phyloP scores from a whole-genome alignment of 2,888 invertebrate genomes.

The Lamellibrachia satsuma region DNA sequence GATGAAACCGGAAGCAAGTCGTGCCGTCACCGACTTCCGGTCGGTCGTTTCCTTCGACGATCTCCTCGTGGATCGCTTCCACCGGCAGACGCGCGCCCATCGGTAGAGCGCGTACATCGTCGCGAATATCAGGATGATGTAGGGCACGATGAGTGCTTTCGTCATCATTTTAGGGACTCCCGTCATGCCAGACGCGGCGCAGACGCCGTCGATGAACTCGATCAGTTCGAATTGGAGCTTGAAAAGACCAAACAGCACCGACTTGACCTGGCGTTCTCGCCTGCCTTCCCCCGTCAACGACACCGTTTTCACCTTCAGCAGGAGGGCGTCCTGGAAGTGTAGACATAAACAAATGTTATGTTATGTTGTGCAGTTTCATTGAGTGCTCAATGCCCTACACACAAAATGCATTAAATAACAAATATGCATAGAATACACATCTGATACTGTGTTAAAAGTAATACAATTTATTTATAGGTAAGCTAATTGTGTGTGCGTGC shows the following conservation, averaged over 20 bases:
- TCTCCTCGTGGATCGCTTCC: neutral
- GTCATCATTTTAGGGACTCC: slow-evolving; percentile 37
- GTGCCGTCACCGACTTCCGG: neutral
- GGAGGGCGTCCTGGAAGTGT: slow-evolving; percentile 40
- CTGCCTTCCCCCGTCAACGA: slow-evolving; percentile 31
- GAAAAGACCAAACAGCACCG: slow-evolving; percentile 39
- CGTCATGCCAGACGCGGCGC: slow-evolving; percentile 36
- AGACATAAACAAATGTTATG: too few species aligned
- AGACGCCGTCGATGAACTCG: slow-evolving; percentile 40
- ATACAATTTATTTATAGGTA: too few species aligned
- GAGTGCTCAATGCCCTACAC: too few species aligned
- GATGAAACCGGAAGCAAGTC: slow-evolving; percentile 38
- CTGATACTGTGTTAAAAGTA: too few species aligned
- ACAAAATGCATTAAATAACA: too few species aligned
- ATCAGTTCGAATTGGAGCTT: slow-evolving; percentile 42
- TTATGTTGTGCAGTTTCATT: too few species aligned
- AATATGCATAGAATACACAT: too few species aligned
- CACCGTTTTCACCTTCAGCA: slow-evolving; percentile 42
- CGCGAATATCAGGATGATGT: slow-evolving; percentile 36
- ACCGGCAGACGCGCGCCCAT: slow-evolving; percentile 18
- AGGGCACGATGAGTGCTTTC: slow-evolving; percentile 42
- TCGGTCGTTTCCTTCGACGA: neutral
- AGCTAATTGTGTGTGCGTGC: too few species aligned
- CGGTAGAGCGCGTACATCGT: slow-evolving; percentile 34
- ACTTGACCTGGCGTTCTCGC: slow-evolving; percentile 35